Evolutionary conservation across 2,888 invertebrate species (phyloP), one percentile per base, ranked within the genome.

Genomic region (Zygothrica quintamaculata): DNA sequence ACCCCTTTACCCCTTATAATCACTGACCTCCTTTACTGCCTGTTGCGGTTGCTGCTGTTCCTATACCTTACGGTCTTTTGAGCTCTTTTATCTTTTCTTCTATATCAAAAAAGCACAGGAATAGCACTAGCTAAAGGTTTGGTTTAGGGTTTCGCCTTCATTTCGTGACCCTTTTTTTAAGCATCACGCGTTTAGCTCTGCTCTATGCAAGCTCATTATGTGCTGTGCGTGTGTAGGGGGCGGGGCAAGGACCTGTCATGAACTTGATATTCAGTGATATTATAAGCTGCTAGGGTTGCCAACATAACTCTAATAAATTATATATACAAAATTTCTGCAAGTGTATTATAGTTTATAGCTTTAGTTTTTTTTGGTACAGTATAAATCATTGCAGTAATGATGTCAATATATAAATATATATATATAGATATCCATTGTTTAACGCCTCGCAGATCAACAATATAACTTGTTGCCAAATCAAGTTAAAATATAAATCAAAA

Each of bases 241-340:
- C 61, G 74, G 80, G 77, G 77, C 84, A 86, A 80, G 80, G 80
- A 80, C 84, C 86, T 86, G 74, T 65, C 66, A 55, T 79, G 86
- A 79, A 73, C 77, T 76, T 85, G 69, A 82, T 75, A 69, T 37
- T 62, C 44, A 33, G 6, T 3, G 33, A 22, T 5, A 22, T 22
- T 22, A 43, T 51, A 22, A 25, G 5, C 6, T 22, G 11, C 44
- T 22, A 53, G 74, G 39, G 57, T 62, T 68, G 53, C 40, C 71
- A 68, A 12, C 22, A 16, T 25, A 22, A 1, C 26, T 26, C 5
- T 26, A 4, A 4, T 26, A 26, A 4, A 26, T 26, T 26, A 6
- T 4, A 26, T n/a, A n/a, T 3, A 22, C 18, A 3, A 5, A 25
- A 15, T 11, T 39, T 48, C 26, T 22, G 6, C 6, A 9, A 25